phyloP scores from a whole-genome alignment of 1,140 invertebrate genomes.

The Drosophila chauvacae region DNA sequence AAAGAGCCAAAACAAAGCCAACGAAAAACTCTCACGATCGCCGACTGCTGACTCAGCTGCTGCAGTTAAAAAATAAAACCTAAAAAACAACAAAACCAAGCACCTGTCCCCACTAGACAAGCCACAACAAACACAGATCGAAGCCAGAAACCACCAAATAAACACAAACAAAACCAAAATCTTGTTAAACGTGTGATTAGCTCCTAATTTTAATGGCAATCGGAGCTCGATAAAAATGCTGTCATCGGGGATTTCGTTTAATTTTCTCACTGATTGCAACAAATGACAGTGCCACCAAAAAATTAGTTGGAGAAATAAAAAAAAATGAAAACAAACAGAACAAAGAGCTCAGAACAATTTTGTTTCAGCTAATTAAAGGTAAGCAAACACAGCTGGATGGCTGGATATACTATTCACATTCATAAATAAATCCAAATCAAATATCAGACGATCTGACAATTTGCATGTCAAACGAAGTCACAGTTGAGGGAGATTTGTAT shows the following conservation, averaged over 20 bases:
- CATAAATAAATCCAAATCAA: conserved; percentile 74
- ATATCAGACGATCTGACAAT: conserved; percentile 56
- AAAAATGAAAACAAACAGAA: conserved; percentile 36
- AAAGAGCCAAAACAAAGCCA: conserved; percentile 33
- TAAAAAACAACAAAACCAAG: conserved; percentile 21
- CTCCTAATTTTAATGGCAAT: conserved; percentile 57
- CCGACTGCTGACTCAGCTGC: conserved; percentile 64
- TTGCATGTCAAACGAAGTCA: conserved; percentile 73
- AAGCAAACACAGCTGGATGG: conserved; percentile 46
- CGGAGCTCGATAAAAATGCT: conserved; percentile 42
- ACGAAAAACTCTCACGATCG: conserved; percentile 73
- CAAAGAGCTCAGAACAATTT: conserved; percentile 29
- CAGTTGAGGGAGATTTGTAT: conserved; percentile 52
- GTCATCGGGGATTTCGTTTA: conserved; percentile 52
- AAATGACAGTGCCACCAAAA: conserved; percentile 63
- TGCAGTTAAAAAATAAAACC: conserved; percentile 24
- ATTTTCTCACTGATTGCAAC: conserved; percentile 76
- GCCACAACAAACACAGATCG: conserved; percentile 13
- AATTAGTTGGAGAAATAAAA: conserved; percentile 44
- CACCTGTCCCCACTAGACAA: conserved; percentile 37
- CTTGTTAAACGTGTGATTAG: conserved; percentile 60
- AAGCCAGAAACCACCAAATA: conserved; percentile 37
- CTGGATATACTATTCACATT: not conserved
- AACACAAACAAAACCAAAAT: conserved; percentile 45
- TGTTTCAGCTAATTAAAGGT: conserved; percentile 68